A percentile compares a stretch with the other conserved stretches of the same genome.
phyloP scores from a whole-genome alignment of 2,113 vertebrate species.

The Petrocephalus zakoni region DNA sequence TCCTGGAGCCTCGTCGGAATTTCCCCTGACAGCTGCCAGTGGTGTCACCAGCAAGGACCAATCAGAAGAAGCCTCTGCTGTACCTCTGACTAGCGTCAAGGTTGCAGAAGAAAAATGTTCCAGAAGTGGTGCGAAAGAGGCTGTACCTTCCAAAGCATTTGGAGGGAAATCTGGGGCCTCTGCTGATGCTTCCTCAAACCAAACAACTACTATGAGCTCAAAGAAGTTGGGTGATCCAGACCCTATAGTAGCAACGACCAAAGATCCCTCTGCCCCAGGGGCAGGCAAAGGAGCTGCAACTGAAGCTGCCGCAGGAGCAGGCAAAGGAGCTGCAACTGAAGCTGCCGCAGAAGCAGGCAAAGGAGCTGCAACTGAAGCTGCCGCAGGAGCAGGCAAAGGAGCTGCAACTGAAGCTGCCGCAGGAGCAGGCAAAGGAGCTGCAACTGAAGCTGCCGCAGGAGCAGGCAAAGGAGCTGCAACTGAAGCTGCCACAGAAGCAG shows the following conservation, averaged over 20 bases:
- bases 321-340: too few species aligned
- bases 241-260: not conserved
- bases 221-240: conserved; percentile 12
- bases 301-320: too few species aligned
- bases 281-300: not conserved
- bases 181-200: conserved; percentile 10
- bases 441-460: not conserved
- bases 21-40: not conserved
- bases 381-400: too few species aligned
- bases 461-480: not conserved
- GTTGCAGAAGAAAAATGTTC: not conserved
- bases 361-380: too few species aligned
- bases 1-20: not conserved
- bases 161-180: conserved; percentile 18
- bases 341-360: not conserved
- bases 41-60: not conserved
- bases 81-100: not conserved
- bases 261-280: conserved; percentile 16
- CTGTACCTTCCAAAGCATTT: not conserved
- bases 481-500: not conserved
- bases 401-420: too few species aligned
- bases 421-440: not conserved
- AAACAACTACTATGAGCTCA: not conserved
- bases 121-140: conserved; percentile 14
- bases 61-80: not conserved